Evolutionary conservation across 2,113 vertebrate species (phyloP).

Genomic region (Ploceus nigricollis): DNA sequence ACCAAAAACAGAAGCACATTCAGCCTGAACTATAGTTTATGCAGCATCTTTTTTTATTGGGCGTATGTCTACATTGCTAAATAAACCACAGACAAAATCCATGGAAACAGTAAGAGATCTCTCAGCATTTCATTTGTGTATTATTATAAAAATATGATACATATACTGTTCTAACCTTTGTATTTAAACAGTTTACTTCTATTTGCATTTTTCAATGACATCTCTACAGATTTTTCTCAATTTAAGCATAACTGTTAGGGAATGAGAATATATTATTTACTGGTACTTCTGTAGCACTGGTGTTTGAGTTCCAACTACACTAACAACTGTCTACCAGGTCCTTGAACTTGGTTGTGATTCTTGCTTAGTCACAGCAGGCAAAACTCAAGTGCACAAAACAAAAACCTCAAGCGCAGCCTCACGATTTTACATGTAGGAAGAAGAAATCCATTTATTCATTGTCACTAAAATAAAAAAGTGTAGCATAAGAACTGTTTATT

Average conservation of each 20-base stretch:
- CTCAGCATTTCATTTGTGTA: constrained; percentile 54
- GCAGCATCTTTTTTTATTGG: constrained; percentile 89
- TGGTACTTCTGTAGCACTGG: not conserved
- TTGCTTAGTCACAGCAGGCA: not conserved
- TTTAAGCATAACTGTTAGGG: not conserved
- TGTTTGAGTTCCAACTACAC: not conserved
- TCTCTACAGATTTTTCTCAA: constrained; percentile 7
- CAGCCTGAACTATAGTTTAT: constrained; percentile 81
- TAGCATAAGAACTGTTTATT: not conserved
- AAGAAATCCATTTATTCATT: not conserved
- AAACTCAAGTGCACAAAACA: not conserved
- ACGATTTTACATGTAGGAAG: not conserved
- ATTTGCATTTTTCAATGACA: constrained; percentile 25
- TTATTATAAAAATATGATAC: constrained; percentile 55
- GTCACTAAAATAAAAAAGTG: not conserved
- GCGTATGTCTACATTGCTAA: constrained; percentile 78
- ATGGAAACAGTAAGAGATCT: constrained; percentile 51
- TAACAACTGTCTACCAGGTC: not conserved
- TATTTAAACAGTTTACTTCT: constrained; percentile 45
- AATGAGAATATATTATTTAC: not conserved
- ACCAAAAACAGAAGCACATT: constrained; percentile 95
- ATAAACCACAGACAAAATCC: constrained; percentile 83
- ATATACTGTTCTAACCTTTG: constrained; percentile 1
- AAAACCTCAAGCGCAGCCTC: not conserved
- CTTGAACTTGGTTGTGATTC: not conserved